Base-by-base conservation (phyloP, 2,113 vertebrate species). In the Hylia prasina region DNA sequence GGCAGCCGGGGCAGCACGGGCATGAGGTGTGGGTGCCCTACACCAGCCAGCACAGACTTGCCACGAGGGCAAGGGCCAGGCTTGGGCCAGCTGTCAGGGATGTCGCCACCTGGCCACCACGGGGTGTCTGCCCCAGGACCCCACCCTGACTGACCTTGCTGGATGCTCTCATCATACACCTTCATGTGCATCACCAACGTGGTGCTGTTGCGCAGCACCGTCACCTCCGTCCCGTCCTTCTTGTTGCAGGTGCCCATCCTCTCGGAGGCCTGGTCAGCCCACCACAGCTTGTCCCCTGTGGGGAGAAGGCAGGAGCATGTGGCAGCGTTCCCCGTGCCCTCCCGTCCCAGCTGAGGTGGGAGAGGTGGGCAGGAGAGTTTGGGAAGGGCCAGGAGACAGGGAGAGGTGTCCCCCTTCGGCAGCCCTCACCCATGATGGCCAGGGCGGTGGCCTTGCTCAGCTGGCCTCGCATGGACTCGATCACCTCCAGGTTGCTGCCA, bases 101-200 rank as follows among this genome's bases (percentile, higher is more conserved):
- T 0, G 3, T 47, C 20, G 13, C 37, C 7, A 6, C 31, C 30
- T 0, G 9, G 27, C 10, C 58, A 53, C 57, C 5, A 18, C 0
- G 2, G 28, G 25, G 23, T 37, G 25, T 33, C 18, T 39, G 51
- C 8, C 25, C 63, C 7, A 2, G 30, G 37, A 8, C 2, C 39
- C 37, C 2, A 1, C 3, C 15, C 94, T 65, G 58, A 17, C 94
- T 65, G 58, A 99, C 99, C 98, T 87, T 98, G 95, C 98, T 99
- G 99, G 63, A 98, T 97, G 71, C 97, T 98, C 97, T 99, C 99
- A 1, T 99, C 98, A 7, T 99, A 99, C 77, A 99, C 98, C 96
- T 99, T 99, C 99, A 99, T 99, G 97, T 99, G 98, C 99, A 99
- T 99, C 96, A 99, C 99, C n/a, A 99, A 93, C 0, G 99, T 99